These are phyloP conservation scores for Cactoblastis cactorum DNA, from an alignment of 2,888 invertebrate genomes.

Conservation along the genomic window DNA sequence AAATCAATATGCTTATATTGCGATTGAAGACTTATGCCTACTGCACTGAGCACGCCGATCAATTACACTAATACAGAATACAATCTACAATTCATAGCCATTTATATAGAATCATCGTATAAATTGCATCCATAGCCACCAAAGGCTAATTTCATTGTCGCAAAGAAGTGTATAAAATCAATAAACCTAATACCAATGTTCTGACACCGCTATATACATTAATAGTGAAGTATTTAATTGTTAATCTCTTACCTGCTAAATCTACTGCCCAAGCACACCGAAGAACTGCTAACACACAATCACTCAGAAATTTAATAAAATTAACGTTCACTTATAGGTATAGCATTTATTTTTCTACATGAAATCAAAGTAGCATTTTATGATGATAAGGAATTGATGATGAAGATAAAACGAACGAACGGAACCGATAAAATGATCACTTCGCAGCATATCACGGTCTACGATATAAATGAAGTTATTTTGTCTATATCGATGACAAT, in stretches of 20 bases:
- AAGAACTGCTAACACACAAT: neutral
- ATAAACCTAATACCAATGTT: too few species aligned
- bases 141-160: too few species aligned
- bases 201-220: neutral
- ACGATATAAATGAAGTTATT: too few species aligned
- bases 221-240: neutral
- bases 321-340: neutral
- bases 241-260: neutral
- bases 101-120: too few species aligned
- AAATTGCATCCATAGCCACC: too few species aligned
- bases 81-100: too few species aligned
- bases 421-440: neutral
- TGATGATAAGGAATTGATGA: neutral
- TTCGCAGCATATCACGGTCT: too few species aligned
- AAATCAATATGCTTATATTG: too few species aligned
- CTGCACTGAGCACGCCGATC: neutral
- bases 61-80: constrained; percentile 1
- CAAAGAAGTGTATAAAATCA: too few species aligned
- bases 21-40: neutral
- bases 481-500: too few species aligned
- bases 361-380: neutral
- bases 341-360: neutral
- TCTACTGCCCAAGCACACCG: neutral
- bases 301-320: neutral
- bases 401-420: neutral